Percentiles rank a stretch among this genome's conserved stretches.
These are phyloP conservation scores for Antedon mediterranea DNA, from an alignment of 53 echinoderm and acorn worm genomes.

Conservation along the genomic window DNA sequence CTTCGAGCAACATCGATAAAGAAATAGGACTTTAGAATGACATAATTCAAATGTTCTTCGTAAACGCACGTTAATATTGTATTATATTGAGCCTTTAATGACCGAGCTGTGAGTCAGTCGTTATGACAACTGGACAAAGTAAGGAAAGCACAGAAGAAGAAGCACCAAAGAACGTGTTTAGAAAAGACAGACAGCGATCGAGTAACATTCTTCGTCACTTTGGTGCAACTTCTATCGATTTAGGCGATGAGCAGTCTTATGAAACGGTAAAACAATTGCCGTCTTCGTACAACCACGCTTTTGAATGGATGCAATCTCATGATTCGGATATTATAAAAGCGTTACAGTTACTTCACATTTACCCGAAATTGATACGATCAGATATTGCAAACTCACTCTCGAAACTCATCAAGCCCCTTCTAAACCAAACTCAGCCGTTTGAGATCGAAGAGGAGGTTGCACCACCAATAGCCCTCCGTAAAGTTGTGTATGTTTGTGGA, in stretches of 20 bases:
- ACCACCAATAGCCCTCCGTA: neutral
- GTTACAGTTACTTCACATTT: slow-evolving; percentile 42
- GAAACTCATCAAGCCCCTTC: slow-evolving; percentile 15
- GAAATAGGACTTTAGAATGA: neutral
- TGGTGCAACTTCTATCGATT: neutral
- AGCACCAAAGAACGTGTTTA: neutral
- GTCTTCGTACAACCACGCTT: slow-evolving; percentile 45
- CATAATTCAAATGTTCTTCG: neutral
- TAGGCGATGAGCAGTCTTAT: slow-evolving; percentile 3
- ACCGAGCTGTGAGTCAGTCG: neutral
- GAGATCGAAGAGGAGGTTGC: slow-evolving; percentile 7
- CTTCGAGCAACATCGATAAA: neutral
- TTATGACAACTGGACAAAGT: neutral
- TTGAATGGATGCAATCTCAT: slow-evolving; percentile 55
- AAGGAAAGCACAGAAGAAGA: neutral
- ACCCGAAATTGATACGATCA: slow-evolving; percentile 44
- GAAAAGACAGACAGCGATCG: slow-evolving; percentile 4
- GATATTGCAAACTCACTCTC: slow-evolving; percentile 30
- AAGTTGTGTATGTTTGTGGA: neutral
- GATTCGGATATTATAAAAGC: slow-evolving; percentile 40
- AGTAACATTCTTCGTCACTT: neutral
- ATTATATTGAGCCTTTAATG: neutral
- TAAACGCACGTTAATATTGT: neutral
- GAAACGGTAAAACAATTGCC: slow-evolving; percentile 20
- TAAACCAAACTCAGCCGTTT: neutral